A percentile compares a stretch with the other conserved stretches of the same genome.
These are phyloP conservation scores for Helobdella robusta DNA, from an alignment of 2,888 invertebrate species.

Conservation along the genomic window DNA sequence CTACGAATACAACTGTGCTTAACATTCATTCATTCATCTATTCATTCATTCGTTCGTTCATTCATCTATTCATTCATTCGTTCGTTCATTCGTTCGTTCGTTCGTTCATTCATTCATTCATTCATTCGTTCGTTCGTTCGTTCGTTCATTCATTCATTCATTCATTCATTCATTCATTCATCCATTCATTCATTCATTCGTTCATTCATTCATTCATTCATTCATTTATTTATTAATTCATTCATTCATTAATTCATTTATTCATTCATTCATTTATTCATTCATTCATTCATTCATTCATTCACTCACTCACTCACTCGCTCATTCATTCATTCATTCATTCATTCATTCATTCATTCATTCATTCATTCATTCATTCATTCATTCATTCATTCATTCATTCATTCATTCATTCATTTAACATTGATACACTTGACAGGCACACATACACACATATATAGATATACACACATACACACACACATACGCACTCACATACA, in stretches of 20 bases:
- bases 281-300: slow-evolving; percentile 2
- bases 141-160: too few species aligned
- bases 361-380: slow-evolving; percentile 2
- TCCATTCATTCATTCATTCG: too few species aligned
- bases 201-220: too few species aligned
- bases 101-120: too few species aligned
- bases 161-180: too few species aligned
- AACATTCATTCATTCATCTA: too few species aligned
- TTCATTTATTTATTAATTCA: not conserved
- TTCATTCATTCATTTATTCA: slow-evolving; percentile 2
- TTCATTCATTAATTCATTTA: not conserved
- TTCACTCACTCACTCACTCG: slow-evolving; percentile 3
- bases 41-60: too few species aligned
- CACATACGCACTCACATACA: slow-evolving; percentile 22
- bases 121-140: too few species aligned
- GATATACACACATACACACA: slow-evolving; percentile 17
- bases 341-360: slow-evolving; percentile 2
- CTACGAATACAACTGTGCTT: too few species aligned
- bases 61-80: too few species aligned
- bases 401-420: not conserved
- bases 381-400: slow-evolving; percentile 2
- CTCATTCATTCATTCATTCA: slow-evolving; percentile 2
- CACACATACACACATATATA: slow-evolving; percentile 26
- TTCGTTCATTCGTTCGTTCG: too few species aligned
- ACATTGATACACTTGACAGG: slow-evolving; percentile 3